phyloP scores from a whole-genome alignment of 2,888 invertebrate species.

The Entomobrya multifasciata region DNA sequence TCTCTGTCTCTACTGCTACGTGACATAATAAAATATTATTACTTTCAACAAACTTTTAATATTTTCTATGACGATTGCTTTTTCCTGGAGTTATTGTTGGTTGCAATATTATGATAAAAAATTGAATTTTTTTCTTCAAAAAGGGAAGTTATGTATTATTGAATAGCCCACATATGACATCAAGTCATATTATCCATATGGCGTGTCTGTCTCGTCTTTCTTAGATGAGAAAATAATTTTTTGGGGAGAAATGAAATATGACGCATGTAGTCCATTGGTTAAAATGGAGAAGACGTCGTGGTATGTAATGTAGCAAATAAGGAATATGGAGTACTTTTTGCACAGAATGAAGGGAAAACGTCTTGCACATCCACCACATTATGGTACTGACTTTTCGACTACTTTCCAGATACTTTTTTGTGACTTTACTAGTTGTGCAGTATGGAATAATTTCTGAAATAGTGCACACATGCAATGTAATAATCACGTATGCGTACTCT shows the following conservation, averaged over 20 bases:
- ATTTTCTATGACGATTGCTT: background rate
- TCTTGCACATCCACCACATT: too few species aligned
- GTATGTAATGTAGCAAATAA: background rate
- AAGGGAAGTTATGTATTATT: slow-evolving; percentile 6
- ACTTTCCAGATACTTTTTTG: background rate
- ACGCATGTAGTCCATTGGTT: too few species aligned
- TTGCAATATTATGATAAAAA: background rate
- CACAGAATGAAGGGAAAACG: too few species aligned
- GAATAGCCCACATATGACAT: background rate
- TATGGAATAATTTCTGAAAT: slow-evolving; percentile 4
- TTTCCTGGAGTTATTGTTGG: background rate
- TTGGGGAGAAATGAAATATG: slow-evolving; percentile 1
- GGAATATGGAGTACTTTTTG: background rate
- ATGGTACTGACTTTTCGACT: too few species aligned
- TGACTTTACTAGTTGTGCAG: background rate
- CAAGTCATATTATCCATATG: background rate
- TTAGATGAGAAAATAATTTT: slow-evolving; percentile 19
- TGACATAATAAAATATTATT: slow-evolving; percentile 1
- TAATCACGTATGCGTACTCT: slow-evolving; percentile 13
- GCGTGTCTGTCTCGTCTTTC: background rate
- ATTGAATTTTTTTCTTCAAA: background rate
- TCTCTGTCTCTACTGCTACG: background rate
- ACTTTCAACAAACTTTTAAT: background rate
- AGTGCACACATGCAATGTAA: background rate
- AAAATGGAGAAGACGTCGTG: background rate